Conservation (phyloP, 2,888 invertebrate genomes). For the Adelphocoris suturalis region DNA sequence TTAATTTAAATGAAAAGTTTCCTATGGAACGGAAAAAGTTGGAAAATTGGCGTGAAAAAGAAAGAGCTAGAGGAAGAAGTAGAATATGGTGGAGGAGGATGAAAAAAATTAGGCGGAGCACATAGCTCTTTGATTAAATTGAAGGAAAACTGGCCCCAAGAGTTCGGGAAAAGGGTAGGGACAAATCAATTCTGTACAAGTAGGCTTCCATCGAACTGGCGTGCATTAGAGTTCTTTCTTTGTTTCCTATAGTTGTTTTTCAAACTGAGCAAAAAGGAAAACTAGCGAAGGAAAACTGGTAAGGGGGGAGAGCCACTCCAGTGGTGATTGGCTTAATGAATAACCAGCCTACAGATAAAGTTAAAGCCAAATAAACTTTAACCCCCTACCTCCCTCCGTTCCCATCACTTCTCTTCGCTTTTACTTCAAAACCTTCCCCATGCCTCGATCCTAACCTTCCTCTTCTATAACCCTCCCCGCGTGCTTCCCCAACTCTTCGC, state of each 20-base stretch:
- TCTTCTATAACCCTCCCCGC: constrained; percentile 71
- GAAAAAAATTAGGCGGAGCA: constrained; percentile 68
- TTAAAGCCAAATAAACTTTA: constrained; percentile 75
- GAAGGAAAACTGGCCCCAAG: constrained; percentile 51
- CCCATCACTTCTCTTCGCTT: constrained; percentile 52
- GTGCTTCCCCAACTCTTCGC: constrained; percentile 66
- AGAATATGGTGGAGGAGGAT: background rate
- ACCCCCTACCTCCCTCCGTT: constrained; percentile 64
- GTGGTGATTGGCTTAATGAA: constrained; percentile 75
- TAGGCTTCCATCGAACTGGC: constrained; percentile 61
- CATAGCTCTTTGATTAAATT: constrained; percentile 68
- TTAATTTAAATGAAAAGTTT: constrained; percentile 44
- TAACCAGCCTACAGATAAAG: constrained; percentile 75
- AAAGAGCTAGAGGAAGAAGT: constrained; percentile 2
- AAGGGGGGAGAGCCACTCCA: constrained; percentile 65
- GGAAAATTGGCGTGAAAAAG: background rate
- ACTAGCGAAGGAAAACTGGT: constrained; percentile 60
- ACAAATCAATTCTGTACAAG: constrained; percentile 69
- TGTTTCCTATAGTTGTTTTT: constrained; percentile 71
- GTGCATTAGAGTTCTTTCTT: constrained; percentile 70
- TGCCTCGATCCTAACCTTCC: constrained; percentile 55
- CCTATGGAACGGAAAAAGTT: constrained; percentile 30
- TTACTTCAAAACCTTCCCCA: constrained; percentile 31
- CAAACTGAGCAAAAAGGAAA: constrained; percentile 50
- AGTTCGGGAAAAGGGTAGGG: constrained; percentile 49